Evolutionary conservation across 92 coral and sea anemone species (phyloP).

Genomic region (Palythoa grandiflora): DNA sequence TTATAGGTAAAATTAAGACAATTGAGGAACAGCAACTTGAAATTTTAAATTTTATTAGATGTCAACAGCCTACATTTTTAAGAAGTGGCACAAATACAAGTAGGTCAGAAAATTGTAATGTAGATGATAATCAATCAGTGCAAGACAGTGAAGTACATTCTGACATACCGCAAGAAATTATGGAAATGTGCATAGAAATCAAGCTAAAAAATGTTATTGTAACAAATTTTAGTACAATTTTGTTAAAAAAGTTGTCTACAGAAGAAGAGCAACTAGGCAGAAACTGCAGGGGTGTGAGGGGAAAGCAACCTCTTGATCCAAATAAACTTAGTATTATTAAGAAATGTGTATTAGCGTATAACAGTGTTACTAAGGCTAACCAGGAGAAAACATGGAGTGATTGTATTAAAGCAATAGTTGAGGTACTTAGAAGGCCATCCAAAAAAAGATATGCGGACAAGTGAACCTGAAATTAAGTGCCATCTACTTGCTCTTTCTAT

Average conservation of each 20-base stretch:
- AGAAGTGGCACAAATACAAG: not conserved
- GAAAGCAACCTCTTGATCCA: not conserved
- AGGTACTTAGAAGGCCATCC: not conserved
- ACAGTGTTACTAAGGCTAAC: not conserved
- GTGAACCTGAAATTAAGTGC: too few relatives aligned
- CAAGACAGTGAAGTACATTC: not conserved
- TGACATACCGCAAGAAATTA: not conserved
- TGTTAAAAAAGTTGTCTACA: not conserved
- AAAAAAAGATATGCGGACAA: not conserved
- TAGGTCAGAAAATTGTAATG: not conserved
- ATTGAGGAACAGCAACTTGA: not conserved
- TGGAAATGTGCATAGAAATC: not conserved
- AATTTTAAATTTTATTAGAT: not conserved
- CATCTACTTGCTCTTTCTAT: too few relatives aligned
- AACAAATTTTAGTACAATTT: not conserved
- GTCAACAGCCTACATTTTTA: not conserved
- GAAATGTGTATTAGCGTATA: not conserved
- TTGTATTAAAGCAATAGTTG: not conserved
- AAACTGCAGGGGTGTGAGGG: slow-evolving; percentile 8
- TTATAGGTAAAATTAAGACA: not conserved
- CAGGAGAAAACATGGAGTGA: not conserved
- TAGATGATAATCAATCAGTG: not conserved
- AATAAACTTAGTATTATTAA: not conserved
- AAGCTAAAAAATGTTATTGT: not conserved
- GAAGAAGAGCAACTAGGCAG: not conserved